These are phyloP conservation scores for Chromobotia macracanthus DNA, from an alignment of 2,797 vertebrate genomes.

Conservation along the genomic window DNA sequence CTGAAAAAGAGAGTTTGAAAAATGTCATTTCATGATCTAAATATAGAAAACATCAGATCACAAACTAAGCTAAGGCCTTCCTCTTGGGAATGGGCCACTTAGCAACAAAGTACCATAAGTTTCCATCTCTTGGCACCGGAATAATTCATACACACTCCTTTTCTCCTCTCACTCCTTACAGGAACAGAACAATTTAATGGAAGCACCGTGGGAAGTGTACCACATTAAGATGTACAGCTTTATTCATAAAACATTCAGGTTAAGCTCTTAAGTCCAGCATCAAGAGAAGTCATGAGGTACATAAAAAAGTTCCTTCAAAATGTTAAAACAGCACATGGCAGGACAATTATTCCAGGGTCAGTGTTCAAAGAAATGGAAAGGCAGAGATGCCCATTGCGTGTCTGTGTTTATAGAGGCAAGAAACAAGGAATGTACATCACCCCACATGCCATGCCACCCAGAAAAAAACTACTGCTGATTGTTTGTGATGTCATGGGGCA, in stretches of 20 bases:
- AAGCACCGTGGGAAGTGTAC: conserved; percentile 63
- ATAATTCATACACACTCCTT: conserved; percentile 38
- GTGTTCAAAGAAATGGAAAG: conserved; percentile 57
- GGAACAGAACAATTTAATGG: conserved; percentile 66
- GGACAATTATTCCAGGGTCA: conserved; percentile 43
- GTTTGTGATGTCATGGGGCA: conserved; percentile 67
- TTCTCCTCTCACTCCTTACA: conserved; percentile 18
- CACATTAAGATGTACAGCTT: conserved; percentile 69
- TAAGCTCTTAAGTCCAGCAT: conserved; percentile 61
- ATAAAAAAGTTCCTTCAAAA: conserved; percentile 46
- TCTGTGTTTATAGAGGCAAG: conserved; percentile 52
- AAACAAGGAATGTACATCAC: conserved; percentile 62
- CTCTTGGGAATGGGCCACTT: conserved; percentile 34
- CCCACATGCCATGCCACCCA: conserved; percentile 55
- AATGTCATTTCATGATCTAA: conserved; percentile 34
- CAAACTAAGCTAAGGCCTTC: conserved; percentile 11
- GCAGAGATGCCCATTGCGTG: conserved; percentile 6
- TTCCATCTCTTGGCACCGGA: conserved; percentile 48
- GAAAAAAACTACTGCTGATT: conserved; percentile 42
- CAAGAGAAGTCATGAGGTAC: conserved; percentile 58
- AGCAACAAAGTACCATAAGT: conserved; percentile 24
- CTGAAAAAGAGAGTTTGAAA: conserved; percentile 65
- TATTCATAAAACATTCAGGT: conserved; percentile 75
- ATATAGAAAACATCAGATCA: conserved; percentile 48
- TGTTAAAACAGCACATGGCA: conserved; percentile 36